Conservation (phyloP, 2,797 vertebrate genomes). For the Rhinatrema bivittatum region DNA sequence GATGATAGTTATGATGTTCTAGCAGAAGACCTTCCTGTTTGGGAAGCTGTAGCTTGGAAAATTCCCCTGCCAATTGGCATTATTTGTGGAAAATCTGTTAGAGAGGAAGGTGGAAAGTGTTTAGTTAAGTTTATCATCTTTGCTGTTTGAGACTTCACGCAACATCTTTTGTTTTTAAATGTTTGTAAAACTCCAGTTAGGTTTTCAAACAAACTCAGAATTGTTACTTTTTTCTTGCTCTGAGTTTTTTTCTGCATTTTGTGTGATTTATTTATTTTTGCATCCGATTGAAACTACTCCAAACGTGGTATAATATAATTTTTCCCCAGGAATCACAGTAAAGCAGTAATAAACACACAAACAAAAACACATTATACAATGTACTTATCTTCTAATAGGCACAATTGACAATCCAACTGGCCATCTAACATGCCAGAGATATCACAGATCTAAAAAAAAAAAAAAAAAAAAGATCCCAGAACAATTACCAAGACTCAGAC, state of each 20-base stretch:
- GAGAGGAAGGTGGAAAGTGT: constrained; percentile 36
- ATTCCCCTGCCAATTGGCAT: constrained; percentile 39
- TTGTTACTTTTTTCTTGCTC: not conserved
- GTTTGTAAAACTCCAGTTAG: not conserved
- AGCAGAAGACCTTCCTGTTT: constrained; percentile 35
- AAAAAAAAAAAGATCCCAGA: too few species aligned
- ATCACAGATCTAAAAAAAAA: too few species aligned
- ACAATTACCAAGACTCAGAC: too few species aligned
- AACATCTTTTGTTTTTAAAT: constrained; percentile 2
- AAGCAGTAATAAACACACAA: too few species aligned
- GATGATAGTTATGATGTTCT: constrained; percentile 26
- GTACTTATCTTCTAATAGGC: too few species aligned
- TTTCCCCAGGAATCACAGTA: too few species aligned
- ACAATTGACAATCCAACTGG: too few species aligned
- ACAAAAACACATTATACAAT: too few species aligned
- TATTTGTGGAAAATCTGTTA: constrained; percentile 47
- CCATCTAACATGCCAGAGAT: too few species aligned
- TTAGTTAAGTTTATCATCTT: constrained; percentile 11
- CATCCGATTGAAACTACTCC: too few species aligned
- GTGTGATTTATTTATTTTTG: too few species aligned
- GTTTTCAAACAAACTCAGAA: not conserved
- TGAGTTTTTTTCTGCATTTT: not conserved
- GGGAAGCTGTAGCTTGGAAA: constrained; percentile 42
- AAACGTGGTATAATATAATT: too few species aligned
- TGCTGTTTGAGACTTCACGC: constrained; percentile 10